Conservation (phyloP, 1,140 invertebrate species). For the Drosophila arizonae region DNA sequence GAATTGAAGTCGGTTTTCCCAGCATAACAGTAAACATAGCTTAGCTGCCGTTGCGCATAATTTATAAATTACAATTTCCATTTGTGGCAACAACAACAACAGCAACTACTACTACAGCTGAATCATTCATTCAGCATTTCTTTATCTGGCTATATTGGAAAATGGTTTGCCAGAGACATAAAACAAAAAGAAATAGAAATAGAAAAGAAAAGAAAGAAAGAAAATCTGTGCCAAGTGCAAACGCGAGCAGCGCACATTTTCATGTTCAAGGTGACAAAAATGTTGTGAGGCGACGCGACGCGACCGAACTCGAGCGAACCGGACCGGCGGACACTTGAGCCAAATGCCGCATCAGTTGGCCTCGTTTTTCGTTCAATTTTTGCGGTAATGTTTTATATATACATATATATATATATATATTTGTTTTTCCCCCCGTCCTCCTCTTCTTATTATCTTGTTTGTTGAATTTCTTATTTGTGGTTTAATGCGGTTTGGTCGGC, state of each 20-base stretch:
- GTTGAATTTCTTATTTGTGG: slow-evolving; percentile 35
- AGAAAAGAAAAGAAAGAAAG: neutral
- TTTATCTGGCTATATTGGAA: slow-evolving; percentile 47
- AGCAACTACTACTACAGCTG: slow-evolving; percentile 2
- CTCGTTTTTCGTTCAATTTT: slow-evolving; percentile 54
- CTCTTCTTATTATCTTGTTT: neutral
- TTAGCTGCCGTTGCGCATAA: slow-evolving; percentile 26
- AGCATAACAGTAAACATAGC: slow-evolving; percentile 47
- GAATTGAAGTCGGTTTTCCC: slow-evolving; percentile 3
- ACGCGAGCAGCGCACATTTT: slow-evolving; percentile 40
- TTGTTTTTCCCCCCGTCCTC: neutral
- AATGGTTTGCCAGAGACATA: slow-evolving; percentile 30
- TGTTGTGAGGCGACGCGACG: no score
- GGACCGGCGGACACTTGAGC: slow-evolving; percentile 56
- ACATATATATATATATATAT: neutral
- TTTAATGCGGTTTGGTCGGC: slow-evolving; percentile 41
- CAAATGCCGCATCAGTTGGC: slow-evolving; percentile 68
- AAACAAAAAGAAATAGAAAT: slow-evolving; percentile 5
- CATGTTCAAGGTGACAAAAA: slow-evolving; percentile 70
- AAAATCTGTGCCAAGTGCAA: slow-evolving; percentile 70
- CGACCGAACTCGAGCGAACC: neutral
- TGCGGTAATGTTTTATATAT: slow-evolving; percentile 10
- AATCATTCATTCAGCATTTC: slow-evolving; percentile 14
- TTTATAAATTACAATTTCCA: slow-evolving; percentile 41
- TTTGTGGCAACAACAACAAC: slow-evolving; percentile 10